These are phyloP conservation scores for Euzetes globulus DNA, from an alignment of 2,888 invertebrate species.

Conservation along the genomic window DNA sequence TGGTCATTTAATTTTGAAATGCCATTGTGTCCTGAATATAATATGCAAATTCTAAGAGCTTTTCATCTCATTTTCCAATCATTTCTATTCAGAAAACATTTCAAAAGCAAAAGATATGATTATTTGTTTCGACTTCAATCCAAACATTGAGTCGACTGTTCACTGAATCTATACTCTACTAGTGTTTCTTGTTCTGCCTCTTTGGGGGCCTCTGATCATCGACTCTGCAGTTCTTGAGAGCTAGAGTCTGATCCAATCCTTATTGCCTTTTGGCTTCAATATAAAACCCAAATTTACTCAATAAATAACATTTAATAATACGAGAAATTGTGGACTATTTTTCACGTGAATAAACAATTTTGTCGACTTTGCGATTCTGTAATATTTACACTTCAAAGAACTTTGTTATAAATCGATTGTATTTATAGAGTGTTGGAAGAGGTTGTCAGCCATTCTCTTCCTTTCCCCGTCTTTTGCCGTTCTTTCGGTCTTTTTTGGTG, in stretches of 20 bases:
- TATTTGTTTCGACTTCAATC: too few relatives aligned
- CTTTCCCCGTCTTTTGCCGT: neutral
- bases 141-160: too few relatives aligned
- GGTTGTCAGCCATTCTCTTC: neutral
- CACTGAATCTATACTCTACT: too few relatives aligned
- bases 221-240: neutral
- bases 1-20: too few relatives aligned
- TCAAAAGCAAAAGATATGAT: too few relatives aligned
- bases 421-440: neutral
- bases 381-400: constrained; percentile 27
- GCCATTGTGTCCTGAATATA: too few relatives aligned
- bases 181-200: neutral
- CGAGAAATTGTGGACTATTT: constrained; percentile 26
- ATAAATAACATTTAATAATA: constrained; percentile 29
- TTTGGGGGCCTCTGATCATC: neutral
- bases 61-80: too few relatives aligned
- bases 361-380: neutral
- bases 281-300: constrained; percentile 24
- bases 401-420: constrained; percentile 8
- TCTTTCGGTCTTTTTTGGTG: neutral
- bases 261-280: constrained; percentile 18
- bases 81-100: too few relatives aligned
- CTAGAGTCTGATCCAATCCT: constrained; percentile 1
- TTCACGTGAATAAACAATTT: constrained; percentile 27
- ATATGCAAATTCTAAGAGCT: too few relatives aligned